Evolutionary conservation across 2,888 invertebrate species (phyloP), one percentile per base, ranked within the genome.

Genomic region (Drosophila anomelani): DNA sequence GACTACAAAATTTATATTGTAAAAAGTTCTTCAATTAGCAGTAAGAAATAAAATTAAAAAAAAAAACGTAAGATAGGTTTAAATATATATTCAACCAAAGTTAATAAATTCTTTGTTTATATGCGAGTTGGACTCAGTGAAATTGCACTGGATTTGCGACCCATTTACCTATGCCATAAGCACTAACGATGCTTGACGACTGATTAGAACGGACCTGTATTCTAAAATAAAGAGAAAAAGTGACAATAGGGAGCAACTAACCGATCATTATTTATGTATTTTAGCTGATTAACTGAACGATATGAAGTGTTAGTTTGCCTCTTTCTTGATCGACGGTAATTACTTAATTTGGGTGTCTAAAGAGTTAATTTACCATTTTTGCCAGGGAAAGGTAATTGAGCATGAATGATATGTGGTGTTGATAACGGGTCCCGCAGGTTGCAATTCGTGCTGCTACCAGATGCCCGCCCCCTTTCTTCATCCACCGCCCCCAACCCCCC

Each of bases 341-440:
- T 17, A 58, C 71, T 70, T 71, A 70, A 70, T 68, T 68, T 51
- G 41, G 36, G 38, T 32, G 60, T 44, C 46, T 17, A 70, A 76
- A 66, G 64, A 68, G 80, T 32, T 70, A 70, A 71, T 72, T 26
- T 32, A 55, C 36, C 17, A 58, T 63, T 55, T 62, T 81, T 56
- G 57, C 41, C 43, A 44, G 60, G 64, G 73, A 39, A 43, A 67
- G 69, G 44, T 81, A 81, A 82, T 81, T 87, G 80, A 61, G 67
- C 79, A 56, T 81, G 59, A 67, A 62, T 62, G 87, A 82, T 86
- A 53, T 53, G 34, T 53, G 34, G 56, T 49, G 73, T 71, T 84
- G 81, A 84, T 64, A 76, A 49, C 53, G 54, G 34, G 41, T 29
- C 43, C 9, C 54, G 26, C 67, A 72, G 23, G 64, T 66, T 38